These are phyloP conservation scores for Tympanuchus pallidicinctus DNA, from an alignment of 2,113 vertebrate genomes.

Conservation along the genomic window DNA sequence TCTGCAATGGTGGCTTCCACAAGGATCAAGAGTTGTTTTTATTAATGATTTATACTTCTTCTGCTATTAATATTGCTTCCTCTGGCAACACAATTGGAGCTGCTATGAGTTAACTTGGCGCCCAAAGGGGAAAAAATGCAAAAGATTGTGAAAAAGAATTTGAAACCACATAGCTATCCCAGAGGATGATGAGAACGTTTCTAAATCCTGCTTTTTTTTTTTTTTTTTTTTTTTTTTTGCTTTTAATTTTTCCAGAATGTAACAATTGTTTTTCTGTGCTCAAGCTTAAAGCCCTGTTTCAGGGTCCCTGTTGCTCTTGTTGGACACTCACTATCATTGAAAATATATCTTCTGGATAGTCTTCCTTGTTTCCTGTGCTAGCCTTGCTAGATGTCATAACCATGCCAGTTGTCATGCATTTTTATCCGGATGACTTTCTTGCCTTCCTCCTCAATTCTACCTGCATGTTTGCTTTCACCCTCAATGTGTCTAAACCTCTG, in stretches of 20 bases:
- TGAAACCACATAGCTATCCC: background rate
- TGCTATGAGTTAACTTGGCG: slow-evolving; percentile 22
- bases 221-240: background rate
- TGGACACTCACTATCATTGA: background rate
- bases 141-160: slow-evolving; percentile 26
- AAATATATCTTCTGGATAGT: background rate
- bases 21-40: background rate
- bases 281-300: background rate
- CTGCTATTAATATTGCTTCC: slow-evolving; percentile 5
- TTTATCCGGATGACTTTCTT: background rate
- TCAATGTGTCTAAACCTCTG: background rate
- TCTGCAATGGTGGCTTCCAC: background rate
- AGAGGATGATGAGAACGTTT: background rate
- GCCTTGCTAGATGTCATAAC: background rate
- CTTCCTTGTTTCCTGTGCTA: background rate
- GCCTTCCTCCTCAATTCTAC: background rate
- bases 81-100: background rate
- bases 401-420: background rate
- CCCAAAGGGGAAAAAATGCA: background rate
- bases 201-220: background rate
- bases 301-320: background rate
- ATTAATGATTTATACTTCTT: slow-evolving; percentile 28
- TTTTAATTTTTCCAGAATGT: background rate
- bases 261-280: background rate
- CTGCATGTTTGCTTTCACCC: background rate